Base-by-base conservation (phyloP, 2,113 vertebrate species). In the Cynopterus brachyotis region DNA sequence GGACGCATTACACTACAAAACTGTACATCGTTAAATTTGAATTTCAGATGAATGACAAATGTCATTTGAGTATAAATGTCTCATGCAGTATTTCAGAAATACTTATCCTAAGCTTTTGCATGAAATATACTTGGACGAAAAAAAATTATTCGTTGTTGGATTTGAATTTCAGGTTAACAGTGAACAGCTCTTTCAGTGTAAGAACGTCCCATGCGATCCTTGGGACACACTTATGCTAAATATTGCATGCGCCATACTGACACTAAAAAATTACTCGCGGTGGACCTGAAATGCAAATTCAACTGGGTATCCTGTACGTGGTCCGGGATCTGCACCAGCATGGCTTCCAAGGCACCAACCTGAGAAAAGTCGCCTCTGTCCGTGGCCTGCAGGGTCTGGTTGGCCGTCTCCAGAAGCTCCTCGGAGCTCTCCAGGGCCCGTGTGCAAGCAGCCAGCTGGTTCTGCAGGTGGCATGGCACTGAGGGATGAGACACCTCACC, bases 391-490 rank as follows among this genome's bases (percentile, higher is more conserved):
- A 99, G 98, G 0, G 99, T 99, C 98, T 99, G 99, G 97, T 99
- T 99, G 98, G 99, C 99, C 0, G 98, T 98, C 84, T 99, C 99
- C 97, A 99, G 98, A 96, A 99, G 99, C 97, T 99, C 99, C 98
- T 99, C 99, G 0, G 99, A 99, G 95, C 99, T 99, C 98, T 99
- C 99, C 98, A 99, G 98, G 22, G 99, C 99, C 97, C 99, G 99
- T 12, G 99, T 98, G 28, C 99, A 99, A 1, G 99, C 99, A 0
- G 98, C 98, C 97, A 99, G 98, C 98, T 99, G 99, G 98, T 98
- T 99, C 99, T 99, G 98, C 11, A 5, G 95, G 75, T 42, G 70
- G 66, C 0, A 86, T 1, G 64, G 82, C 37, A 37, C 24, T 9
- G 2, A 32, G 69, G n/a, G 32, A 66, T 35, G n/a, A 28, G 28